A percentile compares a stretch with the other conserved stretches of the same genome.
These are phyloP conservation scores for Agrochola macilenta DNA, from an alignment of 2,888 invertebrate species.

Conservation along the genomic window DNA sequence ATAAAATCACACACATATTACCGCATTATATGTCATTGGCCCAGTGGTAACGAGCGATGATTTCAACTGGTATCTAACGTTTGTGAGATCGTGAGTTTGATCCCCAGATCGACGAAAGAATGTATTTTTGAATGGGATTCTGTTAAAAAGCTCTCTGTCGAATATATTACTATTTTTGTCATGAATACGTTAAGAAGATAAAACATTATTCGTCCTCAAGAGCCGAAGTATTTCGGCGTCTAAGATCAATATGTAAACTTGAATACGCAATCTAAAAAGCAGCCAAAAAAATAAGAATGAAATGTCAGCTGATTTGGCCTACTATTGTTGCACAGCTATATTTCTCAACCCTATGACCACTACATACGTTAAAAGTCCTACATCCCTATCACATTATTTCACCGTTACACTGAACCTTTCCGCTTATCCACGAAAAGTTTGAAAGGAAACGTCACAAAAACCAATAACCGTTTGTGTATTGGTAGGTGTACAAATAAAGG, in stretches of 20 bases:
- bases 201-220: too few relatives aligned
- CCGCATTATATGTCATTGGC: slow-evolving; percentile 66
- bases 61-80: slow-evolving; percentile 24
- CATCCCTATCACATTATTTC: slow-evolving; percentile 11
- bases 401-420: slow-evolving; percentile 49
- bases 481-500: slow-evolving; percentile 62
- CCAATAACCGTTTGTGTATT: slow-evolving; percentile 56
- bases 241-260: neutral
- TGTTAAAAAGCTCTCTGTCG: neutral
- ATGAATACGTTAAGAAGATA: neutral
- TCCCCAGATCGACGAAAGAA: neutral
- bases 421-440: slow-evolving; percentile 31
- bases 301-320: neutral
- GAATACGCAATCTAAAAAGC: too few relatives aligned
- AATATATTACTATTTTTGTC: neutral
- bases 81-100: slow-evolving; percentile 32
- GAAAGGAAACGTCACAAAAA: slow-evolving; percentile 54
- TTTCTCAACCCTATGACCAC: neutral
- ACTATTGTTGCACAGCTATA: neutral
- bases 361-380: slow-evolving; percentile 19
- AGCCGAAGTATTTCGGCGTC: neutral
- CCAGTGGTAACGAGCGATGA: slow-evolving; percentile 52
- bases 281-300: too few relatives aligned
- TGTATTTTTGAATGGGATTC: neutral
- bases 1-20: slow-evolving; percentile 72